Conservation (phyloP, 2,888 invertebrate genomes). For the Drosophila peninsularis region DNA sequence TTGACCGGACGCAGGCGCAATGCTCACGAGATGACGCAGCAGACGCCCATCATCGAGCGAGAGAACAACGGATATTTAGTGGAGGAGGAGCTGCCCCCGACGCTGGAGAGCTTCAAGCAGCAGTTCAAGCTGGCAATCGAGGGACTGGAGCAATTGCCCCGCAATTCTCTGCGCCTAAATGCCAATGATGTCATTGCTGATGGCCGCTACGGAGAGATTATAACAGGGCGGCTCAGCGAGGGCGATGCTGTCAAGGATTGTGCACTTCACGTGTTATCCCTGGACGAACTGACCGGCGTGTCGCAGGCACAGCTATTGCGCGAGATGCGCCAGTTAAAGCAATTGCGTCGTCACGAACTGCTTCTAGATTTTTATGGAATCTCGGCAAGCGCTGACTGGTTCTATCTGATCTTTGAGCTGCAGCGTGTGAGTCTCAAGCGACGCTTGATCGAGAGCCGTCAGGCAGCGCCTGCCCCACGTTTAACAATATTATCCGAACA, state of each 20-base stretch:
- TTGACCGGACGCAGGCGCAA: conserved; percentile 83
- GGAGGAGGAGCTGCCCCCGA: conserved; percentile 91
- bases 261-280: conserved; percentile 88
- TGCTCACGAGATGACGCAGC: conserved; percentile 89
- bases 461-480: conserved; percentile 82
- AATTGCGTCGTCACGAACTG: conserved; percentile 89
- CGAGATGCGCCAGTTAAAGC: conserved; percentile 90
- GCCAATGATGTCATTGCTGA: conserved; percentile 89
- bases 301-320: conserved; percentile 87
- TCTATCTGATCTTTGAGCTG: conserved; percentile 91
- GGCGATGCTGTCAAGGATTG: conserved; percentile 80
- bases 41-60: conserved; percentile 91
- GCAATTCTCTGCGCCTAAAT: conserved; percentile 90
- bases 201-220: conserved; percentile 92
- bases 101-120: conserved; percentile 87
- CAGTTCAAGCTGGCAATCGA: conserved; percentile 89
- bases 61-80: conserved; percentile 92
- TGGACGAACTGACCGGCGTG: conserved; percentile 85
- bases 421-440: conserved; percentile 89
- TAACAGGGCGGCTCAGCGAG: conserved; percentile 87
- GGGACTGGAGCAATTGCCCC: conserved; percentile 87
- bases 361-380: conserved; percentile 91
- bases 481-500: conserved; percentile 88
- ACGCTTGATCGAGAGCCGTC: conserved; percentile 87
- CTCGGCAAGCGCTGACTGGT: conserved; percentile 90